Base-by-base conservation (phyloP, 2,797 vertebrate genomes). In the Anomalospiza imberbis region DNA sequence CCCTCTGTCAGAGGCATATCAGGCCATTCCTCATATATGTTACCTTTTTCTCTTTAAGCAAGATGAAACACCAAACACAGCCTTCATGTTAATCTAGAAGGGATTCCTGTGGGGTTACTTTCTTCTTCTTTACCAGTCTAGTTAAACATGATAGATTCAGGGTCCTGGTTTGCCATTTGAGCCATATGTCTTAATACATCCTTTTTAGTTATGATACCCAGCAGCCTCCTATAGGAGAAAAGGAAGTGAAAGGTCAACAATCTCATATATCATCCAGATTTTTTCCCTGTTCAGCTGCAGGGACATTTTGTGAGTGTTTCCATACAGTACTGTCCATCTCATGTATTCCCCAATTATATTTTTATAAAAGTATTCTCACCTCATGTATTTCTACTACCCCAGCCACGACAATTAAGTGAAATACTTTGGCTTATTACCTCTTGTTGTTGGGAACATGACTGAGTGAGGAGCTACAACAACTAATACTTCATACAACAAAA, bases 131-230 rank as follows among this genome's bases (percentile, higher is more conserved):
- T 80, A 88, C 74, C 80, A 95, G 76, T 63, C 93, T 98, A 99
- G 94, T 99, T 99, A 97, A 99, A 99, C 99, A 99, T 99, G 97
- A 99, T 99, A 93, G 99, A 99, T 97, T 99, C 99, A 8, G 99
- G 99, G 89, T 99, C 99, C 97, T 99, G 99, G 98, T 99, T 99
- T 98, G 99, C 99, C 99, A 99, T 99, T 93, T 99, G 99, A 42
- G 99, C 99, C 99, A 99, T 99, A 97, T 99, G 99, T 67, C 99
- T 98, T 95, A 99, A 98, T 65, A 99, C 99, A 85, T 99, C 99
- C 97, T 99, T 99, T 98, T 99, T 99, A 17, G 99, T 99, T 98
- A 99, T 99, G 98, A 99, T 99, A 94, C 99, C 99, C 96, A 99
- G 98, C 77, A 99, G 98, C 88, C 99, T 99, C 97, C 99, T 99